These are phyloP conservation scores for Sebastes paucispinis DNA, from an alignment of 2,797 vertebrate genomes.

Conservation along the genomic window DNA sequence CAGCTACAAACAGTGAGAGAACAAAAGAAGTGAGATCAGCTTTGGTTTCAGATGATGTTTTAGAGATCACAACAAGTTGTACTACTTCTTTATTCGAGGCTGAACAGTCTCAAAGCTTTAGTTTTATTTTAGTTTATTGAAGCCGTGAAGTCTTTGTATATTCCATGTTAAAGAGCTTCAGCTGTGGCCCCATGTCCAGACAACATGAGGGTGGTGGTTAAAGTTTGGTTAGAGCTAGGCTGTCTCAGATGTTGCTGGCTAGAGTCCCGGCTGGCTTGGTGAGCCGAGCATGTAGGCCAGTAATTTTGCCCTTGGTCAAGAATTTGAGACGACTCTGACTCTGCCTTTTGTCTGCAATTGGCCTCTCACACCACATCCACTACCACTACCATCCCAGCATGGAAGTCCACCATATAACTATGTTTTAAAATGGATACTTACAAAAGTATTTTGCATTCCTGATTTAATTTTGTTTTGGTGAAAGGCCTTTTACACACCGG, in stretches of 20 bases:
- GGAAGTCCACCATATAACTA: neutral
- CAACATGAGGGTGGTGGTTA: neutral
- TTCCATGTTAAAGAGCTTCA: neutral
- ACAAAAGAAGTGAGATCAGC: neutral
- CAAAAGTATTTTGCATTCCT: neutral
- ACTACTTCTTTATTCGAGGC: neutral
- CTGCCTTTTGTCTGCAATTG: neutral
- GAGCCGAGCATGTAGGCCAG: neutral
- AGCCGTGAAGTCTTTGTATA: neutral
- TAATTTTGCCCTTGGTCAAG: neutral
- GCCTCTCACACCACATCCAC: neutral
- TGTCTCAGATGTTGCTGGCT: neutral
- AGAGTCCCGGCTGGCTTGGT: neutral
- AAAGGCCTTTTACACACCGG: too few species aligned
- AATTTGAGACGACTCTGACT: slow-evolving; percentile 3
- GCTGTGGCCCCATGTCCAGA: neutral
- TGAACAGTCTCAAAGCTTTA: neutral
- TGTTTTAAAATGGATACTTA: neutral
- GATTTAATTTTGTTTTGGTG: neutral
- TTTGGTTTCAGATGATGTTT: neutral
- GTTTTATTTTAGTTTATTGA: neutral
- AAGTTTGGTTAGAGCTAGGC: neutral
- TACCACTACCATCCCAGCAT: too few species aligned
- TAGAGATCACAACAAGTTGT: neutral
- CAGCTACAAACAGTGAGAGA: neutral